Percentiles rank a stretch among this genome's conserved stretches.
Evolutionary conservation across 2,888 invertebrate genomes (phyloP).

Genomic region (Hecatera dysodea): DNA sequence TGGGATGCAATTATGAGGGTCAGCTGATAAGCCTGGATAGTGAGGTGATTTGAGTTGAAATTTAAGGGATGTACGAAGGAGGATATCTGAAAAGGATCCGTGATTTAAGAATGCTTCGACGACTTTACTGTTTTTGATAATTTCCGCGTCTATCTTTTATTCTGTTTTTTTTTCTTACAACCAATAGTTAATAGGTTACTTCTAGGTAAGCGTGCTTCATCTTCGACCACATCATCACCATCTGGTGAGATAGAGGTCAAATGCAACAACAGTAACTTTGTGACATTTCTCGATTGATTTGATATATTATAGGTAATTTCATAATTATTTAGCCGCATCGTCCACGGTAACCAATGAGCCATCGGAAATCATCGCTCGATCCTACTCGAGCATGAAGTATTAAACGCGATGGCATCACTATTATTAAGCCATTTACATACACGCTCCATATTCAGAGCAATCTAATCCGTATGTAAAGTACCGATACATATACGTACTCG

Average conservation of each 20-base stretch:
- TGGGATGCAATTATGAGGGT: slow-evolving; percentile 67
- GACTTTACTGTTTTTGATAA: too few species aligned
- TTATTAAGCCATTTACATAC: slow-evolving; percentile 78
- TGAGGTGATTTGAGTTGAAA: slow-evolving; percentile 43
- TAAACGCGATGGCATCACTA: slow-evolving; percentile 50
- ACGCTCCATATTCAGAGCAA: slow-evolving; percentile 68
- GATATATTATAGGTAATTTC: neutral
- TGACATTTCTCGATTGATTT: neutral
- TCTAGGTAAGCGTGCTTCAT: too few species aligned
- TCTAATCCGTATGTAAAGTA: slow-evolving; percentile 62
- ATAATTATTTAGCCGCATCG: neutral
- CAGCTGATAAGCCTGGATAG: slow-evolving; percentile 71
- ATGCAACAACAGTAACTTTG: neutral
- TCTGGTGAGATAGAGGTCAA: too few species aligned
- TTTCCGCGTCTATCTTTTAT: too few species aligned
- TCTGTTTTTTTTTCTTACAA: too few species aligned
- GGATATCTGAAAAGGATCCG: neutral
- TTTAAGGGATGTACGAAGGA: neutral
- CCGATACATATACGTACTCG: slow-evolving; percentile 56
- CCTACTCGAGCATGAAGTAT: slow-evolving; percentile 26
- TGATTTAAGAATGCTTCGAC: neutral
- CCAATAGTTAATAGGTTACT: too few species aligned
- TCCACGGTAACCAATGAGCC: neutral
- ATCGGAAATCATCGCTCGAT: slow-evolving; percentile 25
- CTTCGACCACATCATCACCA: too few species aligned